Evolutionary conservation across 2,888 invertebrate genomes (phyloP).

Genomic region (Chydorus sphaericus): DNA sequence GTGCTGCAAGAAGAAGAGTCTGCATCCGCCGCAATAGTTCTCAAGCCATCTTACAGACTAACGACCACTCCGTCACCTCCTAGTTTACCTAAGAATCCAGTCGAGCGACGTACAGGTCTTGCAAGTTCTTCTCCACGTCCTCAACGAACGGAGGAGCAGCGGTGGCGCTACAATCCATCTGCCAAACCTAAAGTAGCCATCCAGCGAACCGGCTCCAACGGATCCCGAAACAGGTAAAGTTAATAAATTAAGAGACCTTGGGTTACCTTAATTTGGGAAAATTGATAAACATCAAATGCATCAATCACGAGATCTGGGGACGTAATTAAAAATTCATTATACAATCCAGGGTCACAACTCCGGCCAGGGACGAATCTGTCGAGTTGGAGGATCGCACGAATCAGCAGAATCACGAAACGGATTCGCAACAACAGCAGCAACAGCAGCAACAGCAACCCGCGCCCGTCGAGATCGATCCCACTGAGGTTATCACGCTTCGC

Average conservation of each 20-base stretch:
- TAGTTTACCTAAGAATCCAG: no score
- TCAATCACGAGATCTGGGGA: no score
- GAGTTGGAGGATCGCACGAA: not conserved
- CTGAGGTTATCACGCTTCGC: conserved; percentile 59
- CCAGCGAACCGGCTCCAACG: conserved; percentile 33
- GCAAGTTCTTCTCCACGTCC: not conserved
- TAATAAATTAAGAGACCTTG: no score
- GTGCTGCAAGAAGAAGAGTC: not conserved
- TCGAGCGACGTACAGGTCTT: conserved; percentile 1
- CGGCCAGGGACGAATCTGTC: not conserved
- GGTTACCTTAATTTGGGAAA: no score
- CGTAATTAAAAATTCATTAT: no score
- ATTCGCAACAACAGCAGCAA: not conserved
- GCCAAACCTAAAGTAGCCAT: conserved; percentile 73
- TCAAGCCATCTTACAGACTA: not conserved
- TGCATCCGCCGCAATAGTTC: not conserved
- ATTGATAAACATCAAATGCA: no score
- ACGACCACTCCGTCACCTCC: not conserved
- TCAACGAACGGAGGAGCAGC: conserved; percentile 33
- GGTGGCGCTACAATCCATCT: conserved; percentile 83
- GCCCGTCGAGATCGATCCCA: conserved; percentile 23
- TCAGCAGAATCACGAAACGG: conserved; percentile 15
- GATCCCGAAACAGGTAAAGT: conserved; percentile 8
- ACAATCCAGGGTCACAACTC: no score
- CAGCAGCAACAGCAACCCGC: not conserved